Conservation (phyloP, 1,140 invertebrate genomes). For the Trichoplusia ni region DNA sequence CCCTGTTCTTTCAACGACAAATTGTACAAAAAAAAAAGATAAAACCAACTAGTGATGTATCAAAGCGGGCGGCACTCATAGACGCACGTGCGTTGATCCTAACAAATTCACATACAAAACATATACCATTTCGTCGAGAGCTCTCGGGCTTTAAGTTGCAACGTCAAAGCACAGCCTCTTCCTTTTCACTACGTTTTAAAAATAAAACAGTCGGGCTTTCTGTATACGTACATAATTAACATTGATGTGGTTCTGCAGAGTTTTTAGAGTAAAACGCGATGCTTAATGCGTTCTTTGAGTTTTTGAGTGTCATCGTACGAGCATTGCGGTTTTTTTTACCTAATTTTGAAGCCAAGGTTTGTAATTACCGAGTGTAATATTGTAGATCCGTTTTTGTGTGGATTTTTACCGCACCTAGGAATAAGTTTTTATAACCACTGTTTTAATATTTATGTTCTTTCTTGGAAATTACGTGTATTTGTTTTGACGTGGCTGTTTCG, state of each 20-base stretch:
- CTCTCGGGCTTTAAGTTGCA: conserved; percentile 60
- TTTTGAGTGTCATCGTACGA: conserved; percentile 66
- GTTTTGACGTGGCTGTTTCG: no score
- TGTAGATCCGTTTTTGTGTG: neutral
- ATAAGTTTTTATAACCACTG: neutral
- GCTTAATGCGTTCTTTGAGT: conserved; percentile 65
- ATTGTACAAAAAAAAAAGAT: neutral
- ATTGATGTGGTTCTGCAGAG: conserved; percentile 53
- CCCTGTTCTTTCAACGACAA: neutral
- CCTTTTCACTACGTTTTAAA: conserved; percentile 72
- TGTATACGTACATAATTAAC: conserved; percentile 71
- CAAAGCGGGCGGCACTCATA: conserved; percentile 37
- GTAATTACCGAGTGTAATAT: neutral
- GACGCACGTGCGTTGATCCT: conserved; percentile 51
- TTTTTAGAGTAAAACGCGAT: conserved; percentile 50
- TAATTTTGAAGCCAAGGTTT: conserved; percentile 23
- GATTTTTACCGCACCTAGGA: neutral
- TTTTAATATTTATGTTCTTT: no score
- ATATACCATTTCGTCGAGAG: conserved; percentile 44
- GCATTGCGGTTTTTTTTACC: conserved; percentile 52
- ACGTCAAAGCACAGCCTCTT: conserved; percentile 69
- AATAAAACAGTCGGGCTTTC: conserved; percentile 55
- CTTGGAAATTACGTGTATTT: no score
- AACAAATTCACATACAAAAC: conserved; percentile 51
- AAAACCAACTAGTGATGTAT: conserved; percentile 30